These are phyloP conservation scores for Formica aserva DNA, from an alignment of 2,888 invertebrate genomes.

Conservation along the genomic window DNA sequence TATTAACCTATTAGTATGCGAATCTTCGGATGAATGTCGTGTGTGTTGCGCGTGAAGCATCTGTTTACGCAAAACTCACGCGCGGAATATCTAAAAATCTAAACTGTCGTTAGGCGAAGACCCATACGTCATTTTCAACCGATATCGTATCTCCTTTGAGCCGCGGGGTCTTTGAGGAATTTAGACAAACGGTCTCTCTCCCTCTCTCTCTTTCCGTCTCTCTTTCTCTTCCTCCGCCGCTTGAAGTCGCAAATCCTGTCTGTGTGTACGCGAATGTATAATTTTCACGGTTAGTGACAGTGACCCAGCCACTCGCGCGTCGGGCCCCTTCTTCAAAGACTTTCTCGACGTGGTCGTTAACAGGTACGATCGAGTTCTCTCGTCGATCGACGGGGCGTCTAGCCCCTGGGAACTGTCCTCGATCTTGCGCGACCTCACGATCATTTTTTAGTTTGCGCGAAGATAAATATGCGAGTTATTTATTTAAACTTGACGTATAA, in stretches of 20 bases:
- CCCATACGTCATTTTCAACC: too few relatives aligned
- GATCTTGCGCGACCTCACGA: slow-evolving; percentile 21
- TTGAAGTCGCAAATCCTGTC: neutral
- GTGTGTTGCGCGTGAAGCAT: neutral
- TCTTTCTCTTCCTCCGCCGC: neutral
- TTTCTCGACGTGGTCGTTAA: slow-evolving; percentile 53
- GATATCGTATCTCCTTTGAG: slow-evolving; percentile 17
- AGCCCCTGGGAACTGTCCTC: slow-evolving; percentile 49
- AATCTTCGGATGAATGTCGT: slow-evolving; percentile 15
- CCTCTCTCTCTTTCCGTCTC: neutral
- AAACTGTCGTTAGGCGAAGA: neutral
- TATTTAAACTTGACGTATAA: neutral
- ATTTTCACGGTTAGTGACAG: slow-evolving; percentile 55
- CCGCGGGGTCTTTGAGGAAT: neutral
- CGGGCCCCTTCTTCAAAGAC: slow-evolving; percentile 43
- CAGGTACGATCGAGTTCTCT: slow-evolving; percentile 51
- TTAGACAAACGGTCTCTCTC: slow-evolving; percentile 28
- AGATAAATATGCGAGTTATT: neutral
- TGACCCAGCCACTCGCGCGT: slow-evolving; percentile 50
- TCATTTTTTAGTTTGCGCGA: slow-evolving; percentile 8
- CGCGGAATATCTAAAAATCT: slow-evolving; percentile 27
- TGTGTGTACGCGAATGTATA: slow-evolving; percentile 35
- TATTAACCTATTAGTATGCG: slow-evolving; percentile 51
- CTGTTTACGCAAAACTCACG: neutral
- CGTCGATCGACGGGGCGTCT: slow-evolving; percentile 18